Conservation (phyloP, 2,797 vertebrate genomes). For the Eremophila alpestris region DNA sequence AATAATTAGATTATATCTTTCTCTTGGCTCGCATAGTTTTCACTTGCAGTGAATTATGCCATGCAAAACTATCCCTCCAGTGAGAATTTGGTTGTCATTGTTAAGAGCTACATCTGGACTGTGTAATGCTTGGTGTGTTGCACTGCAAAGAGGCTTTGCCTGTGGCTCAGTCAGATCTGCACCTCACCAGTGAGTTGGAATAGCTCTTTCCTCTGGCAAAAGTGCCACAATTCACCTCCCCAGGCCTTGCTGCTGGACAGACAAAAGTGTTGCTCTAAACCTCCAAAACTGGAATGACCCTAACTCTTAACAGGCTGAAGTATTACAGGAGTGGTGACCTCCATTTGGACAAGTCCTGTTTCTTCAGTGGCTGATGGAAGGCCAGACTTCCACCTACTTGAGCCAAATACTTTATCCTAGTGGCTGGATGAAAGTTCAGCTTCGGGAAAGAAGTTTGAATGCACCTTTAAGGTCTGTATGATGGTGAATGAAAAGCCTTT, state of each 20-base stretch:
- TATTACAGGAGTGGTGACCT: neutral
- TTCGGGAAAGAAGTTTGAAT: neutral
- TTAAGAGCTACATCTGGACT: constrained; percentile 45
- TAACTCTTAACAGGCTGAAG: neutral
- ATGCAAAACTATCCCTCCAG: constrained; percentile 41
- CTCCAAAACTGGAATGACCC: neutral
- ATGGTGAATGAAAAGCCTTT: constrained; percentile 1
- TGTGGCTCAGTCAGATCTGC: accelerated
- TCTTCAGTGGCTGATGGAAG: neutral
- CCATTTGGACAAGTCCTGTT: neutral
- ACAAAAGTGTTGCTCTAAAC: neutral
- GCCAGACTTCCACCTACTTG: neutral
- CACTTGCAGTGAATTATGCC: constrained; percentile 54
- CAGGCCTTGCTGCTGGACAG: neutral
- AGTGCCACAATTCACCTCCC: neutral
- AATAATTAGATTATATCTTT: constrained; percentile 52
- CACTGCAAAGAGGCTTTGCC: neutral
- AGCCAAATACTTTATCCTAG: neutral
- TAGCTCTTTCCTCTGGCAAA: neutral
- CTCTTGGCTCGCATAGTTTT: constrained; percentile 25
- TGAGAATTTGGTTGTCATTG: constrained; percentile 49
- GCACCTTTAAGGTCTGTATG: neutral
- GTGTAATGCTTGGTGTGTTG: neutral
- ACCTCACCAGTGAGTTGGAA: neutral
- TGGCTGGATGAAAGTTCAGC: neutral